phyloP scores from a whole-genome alignment of 2,797 vertebrate species.

The Falco naumanni region DNA sequence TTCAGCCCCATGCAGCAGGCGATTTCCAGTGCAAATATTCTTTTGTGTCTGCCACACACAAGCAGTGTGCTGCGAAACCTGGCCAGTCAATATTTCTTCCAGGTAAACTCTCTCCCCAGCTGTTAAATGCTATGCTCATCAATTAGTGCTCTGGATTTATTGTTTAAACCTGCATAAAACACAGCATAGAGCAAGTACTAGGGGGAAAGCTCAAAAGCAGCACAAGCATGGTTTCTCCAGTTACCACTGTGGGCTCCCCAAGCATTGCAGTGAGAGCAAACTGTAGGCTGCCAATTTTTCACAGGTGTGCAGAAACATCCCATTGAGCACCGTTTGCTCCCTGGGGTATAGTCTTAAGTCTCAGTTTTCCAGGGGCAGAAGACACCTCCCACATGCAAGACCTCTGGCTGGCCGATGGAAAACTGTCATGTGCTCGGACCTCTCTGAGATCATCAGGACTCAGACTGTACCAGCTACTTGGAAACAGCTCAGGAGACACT shows the following conservation, averaged over 20 bases:
- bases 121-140: not conserved
- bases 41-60: not conserved
- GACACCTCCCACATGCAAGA: not conserved
- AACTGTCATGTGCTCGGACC: not conserved
- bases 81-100: not conserved
- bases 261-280: not conserved
- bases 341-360: not conserved
- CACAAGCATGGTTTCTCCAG: not conserved
- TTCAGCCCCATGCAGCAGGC: not conserved
- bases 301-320: not conserved
- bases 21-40: not conserved
- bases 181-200: not conserved
- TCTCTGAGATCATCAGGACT: not conserved
- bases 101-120: not conserved
- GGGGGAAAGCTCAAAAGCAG: not conserved
- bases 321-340: not conserved
- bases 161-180: not conserved
- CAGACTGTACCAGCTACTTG: not conserved
- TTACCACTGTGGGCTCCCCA: not conserved
- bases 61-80: not conserved
- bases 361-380: not conserved
- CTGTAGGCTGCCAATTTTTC: rapidly evolving
- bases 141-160: not conserved
- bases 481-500: not conserved
- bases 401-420: not conserved